phyloP scores from a whole-genome alignment of 2,113 vertebrate species.

The Psilopsiagon aurifrons region DNA sequence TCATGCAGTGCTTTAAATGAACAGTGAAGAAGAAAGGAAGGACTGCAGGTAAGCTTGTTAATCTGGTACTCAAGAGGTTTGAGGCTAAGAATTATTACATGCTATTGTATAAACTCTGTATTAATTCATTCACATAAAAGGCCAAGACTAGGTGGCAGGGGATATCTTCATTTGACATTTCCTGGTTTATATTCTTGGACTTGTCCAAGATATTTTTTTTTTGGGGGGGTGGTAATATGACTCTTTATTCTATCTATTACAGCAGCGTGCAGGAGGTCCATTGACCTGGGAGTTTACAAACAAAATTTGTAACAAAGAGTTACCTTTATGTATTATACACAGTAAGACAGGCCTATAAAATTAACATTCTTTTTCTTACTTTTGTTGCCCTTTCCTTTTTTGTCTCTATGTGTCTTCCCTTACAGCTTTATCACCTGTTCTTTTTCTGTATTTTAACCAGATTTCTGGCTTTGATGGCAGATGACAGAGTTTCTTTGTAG shows the following conservation, averaged over 20 bases:
- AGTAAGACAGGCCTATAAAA: background rate
- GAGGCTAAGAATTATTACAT: background rate
- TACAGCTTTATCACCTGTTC: background rate
- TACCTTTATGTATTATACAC: background rate
- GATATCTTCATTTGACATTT: background rate
- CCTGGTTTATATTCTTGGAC: background rate
- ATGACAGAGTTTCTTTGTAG: constrained; percentile 45
- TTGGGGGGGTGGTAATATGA: background rate
- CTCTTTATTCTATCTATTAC: background rate
- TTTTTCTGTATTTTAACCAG: constrained; percentile 18
- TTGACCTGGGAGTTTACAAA: background rate
- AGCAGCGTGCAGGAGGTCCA: background rate
- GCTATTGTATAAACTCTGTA: background rate
- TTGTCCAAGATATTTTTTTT: background rate
- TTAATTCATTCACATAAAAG: background rate
- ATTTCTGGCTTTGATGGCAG: constrained; percentile 26
- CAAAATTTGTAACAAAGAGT: background rate
- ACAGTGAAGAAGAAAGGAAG: background rate
- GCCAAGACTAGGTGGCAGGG: background rate
- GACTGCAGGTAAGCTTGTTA: constrained; percentile 27
- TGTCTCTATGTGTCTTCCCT: background rate
- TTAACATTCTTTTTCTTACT: background rate
- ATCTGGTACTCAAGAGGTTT: background rate
- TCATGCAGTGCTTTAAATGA: constrained; percentile 25
- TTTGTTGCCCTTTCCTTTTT: background rate